A percentile compares a stretch with the other conserved stretches of the same genome.
These are phyloP conservation scores for Oryzias dopingdopingensis DNA, from an alignment of 2,797 vertebrate species.

Conservation along the genomic window DNA sequence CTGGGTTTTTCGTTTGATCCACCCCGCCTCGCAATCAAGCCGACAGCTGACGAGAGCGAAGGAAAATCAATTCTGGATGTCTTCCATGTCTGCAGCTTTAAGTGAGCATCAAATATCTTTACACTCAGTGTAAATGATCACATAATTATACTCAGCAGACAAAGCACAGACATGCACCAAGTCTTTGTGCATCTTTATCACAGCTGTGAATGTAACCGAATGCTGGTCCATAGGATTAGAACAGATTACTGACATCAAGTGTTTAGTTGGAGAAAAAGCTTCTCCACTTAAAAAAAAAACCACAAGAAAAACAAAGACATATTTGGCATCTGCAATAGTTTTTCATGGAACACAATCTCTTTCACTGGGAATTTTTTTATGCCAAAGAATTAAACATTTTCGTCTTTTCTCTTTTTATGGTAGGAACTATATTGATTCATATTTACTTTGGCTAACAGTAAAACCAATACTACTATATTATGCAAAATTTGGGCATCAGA, in stretches of 20 bases:
- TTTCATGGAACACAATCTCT: no score
- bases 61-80: constrained; percentile 41
- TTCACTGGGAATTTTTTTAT: no score
- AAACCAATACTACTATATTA: no score
- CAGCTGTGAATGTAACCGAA: constrained; percentile 56
- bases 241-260: constrained; percentile 27
- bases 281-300: neutral
- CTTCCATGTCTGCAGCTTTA: constrained; percentile 51
- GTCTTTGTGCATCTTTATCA: constrained; percentile 48
- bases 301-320: constrained; percentile 5
- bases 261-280: constrained; percentile 24
- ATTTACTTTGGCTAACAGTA: no score
- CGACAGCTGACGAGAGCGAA: constrained; percentile 42
- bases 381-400: no score
- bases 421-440: no score
- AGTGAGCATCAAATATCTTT: constrained; percentile 32
- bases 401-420: no score
- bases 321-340: constrained; percentile 1
- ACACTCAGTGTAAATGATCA: constrained; percentile 27
- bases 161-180: constrained; percentile 47
- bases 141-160: constrained; percentile 37
- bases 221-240: constrained; percentile 13
- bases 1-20: constrained; percentile 20
- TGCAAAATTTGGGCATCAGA: no score
- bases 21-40: constrained; percentile 10